Percentiles rank a stretch among this genome's conserved stretches.
Conservation (phyloP, 2,113 vertebrate species). For the Oncorhynchus clarkii region DNA sequence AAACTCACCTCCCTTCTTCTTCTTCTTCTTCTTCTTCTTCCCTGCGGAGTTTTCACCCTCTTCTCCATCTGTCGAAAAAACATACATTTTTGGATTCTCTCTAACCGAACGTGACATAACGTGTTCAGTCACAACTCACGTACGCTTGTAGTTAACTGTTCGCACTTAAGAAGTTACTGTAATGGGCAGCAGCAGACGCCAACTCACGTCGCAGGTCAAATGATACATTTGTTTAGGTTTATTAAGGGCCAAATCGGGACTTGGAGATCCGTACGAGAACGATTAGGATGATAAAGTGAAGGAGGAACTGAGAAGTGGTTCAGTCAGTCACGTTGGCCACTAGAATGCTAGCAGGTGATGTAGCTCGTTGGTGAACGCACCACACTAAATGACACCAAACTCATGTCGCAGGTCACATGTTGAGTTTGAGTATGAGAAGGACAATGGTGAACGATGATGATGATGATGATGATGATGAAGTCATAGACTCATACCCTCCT, state of each 20-base stretch:
- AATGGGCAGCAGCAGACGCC: too few species aligned
- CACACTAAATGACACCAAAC: too few species aligned
- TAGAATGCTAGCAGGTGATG: too few species aligned
- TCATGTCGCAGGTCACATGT: too few species aligned
- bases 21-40: slow-evolving; percentile 75
- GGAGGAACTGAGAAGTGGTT: too few species aligned
- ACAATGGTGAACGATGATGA: too few species aligned
- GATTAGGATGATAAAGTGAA: slow-evolving; percentile 1
- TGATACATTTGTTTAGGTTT: not conserved
- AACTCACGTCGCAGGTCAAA: too few species aligned
- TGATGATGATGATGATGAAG: slow-evolving; percentile 10
- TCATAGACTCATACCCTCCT: slow-evolving; percentile 81
- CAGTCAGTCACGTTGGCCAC: too few species aligned
- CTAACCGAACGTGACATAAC: not conserved
- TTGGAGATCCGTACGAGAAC: slow-evolving; percentile 16
- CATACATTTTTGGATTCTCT: slow-evolving; percentile 26
- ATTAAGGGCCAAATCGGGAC: slow-evolving; percentile 1
- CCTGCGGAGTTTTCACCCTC: slow-evolving; percentile 67
- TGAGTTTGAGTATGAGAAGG: too few species aligned
- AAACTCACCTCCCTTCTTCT: slow-evolving; percentile 71
- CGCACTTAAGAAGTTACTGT: too few species aligned
- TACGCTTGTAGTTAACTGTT: too few species aligned
- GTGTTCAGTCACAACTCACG: slow-evolving; percentile 12
- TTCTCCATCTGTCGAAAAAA: slow-evolving; percentile 69
- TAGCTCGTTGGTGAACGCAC: too few species aligned